A percentile compares a stretch with the other conserved stretches of the same genome.
phyloP scores from a whole-genome alignment of 1,140 invertebrate genomes.

The Cyphomyrmex costatus region DNA sequence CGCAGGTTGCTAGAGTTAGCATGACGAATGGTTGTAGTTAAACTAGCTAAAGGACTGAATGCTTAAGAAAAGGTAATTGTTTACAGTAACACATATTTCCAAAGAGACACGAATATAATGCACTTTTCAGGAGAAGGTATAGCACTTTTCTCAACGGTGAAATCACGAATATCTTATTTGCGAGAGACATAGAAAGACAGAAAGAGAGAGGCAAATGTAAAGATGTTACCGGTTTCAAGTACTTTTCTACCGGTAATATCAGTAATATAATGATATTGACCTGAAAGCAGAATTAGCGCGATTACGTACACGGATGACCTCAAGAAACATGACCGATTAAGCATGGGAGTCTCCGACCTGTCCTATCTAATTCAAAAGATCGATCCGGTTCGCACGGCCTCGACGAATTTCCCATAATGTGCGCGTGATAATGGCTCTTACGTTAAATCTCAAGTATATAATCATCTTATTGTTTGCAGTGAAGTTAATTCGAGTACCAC shows the following conservation, averaged over 20 bases:
- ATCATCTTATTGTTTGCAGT: conserved; percentile 41
- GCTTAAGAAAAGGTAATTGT: not conserved
- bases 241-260: not conserved
- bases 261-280: conserved; percentile 13
- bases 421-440: not conserved
- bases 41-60: conserved; percentile 20
- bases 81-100: conserved; percentile 37
- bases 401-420: conserved; percentile 40
- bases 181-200: not conserved
- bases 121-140: not conserved
- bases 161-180: not conserved
- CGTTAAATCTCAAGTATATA: conserved; percentile 34
- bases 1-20: not conserved
- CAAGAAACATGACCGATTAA: conserved; percentile 12
- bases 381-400: conserved; percentile 49
- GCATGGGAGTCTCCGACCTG: not conserved
- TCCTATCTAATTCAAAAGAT: conserved; percentile 41
- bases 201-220: not conserved
- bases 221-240: conserved; percentile 30
- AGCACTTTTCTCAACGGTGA: not conserved
- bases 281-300: not conserved
- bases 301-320: not conserved
- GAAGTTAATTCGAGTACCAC: not conserved
- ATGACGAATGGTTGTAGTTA: not conserved
- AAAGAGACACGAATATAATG: not conserved